Conservation (phyloP, 2,888 invertebrate species). For the Tipula lateralis region DNA sequence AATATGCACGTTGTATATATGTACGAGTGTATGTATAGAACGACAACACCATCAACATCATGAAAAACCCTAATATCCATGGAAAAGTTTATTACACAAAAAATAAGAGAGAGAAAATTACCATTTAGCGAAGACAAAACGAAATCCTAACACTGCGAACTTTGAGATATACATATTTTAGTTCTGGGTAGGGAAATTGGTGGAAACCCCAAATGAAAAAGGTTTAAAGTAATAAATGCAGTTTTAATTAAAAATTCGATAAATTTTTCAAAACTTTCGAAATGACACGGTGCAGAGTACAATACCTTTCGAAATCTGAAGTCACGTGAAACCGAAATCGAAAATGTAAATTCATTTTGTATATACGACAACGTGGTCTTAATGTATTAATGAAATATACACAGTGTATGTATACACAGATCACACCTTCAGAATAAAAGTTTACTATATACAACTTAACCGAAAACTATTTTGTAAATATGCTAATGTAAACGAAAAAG, state of each 20-base stretch:
- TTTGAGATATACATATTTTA: not conserved
- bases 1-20: not conserved
- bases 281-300: not conserved
- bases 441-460: not conserved
- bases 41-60: not conserved
- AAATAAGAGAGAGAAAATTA: not conserved
- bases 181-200: not conserved
- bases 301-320: not conserved
- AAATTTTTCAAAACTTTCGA: not conserved
- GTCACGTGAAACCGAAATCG: not conserved
- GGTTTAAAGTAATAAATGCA: not conserved
- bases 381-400: not conserved
- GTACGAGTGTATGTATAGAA: not conserved
- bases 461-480: not conserved
- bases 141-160: not conserved
- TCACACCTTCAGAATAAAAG: not conserved
- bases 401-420: not conserved
- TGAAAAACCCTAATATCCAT: not conserved
- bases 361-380: not conserved
- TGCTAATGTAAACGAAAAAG: not conserved
- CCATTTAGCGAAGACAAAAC: not conserved
- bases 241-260: not conserved
- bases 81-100: not conserved
- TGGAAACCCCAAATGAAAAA: not conserved
- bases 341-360: not conserved